Evolutionary conservation across 2,113 vertebrate species (phyloP), one percentile per base, ranked within the genome.

Genomic region (Ciconia maguari): DNA sequence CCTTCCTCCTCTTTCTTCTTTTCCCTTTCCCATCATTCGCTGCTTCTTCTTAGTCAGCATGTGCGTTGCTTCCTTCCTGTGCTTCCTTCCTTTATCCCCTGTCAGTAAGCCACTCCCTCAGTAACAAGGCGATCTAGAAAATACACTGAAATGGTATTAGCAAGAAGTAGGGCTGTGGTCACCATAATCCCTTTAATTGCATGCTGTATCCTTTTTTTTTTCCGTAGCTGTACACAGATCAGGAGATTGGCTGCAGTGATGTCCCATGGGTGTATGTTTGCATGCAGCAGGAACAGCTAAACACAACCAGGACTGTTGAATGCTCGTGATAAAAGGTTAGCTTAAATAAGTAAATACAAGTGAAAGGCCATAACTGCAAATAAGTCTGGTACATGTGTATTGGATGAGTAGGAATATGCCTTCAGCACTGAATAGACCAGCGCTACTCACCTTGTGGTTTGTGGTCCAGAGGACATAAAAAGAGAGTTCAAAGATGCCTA

Each of bases 131-230:
- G 42, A 90, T 93, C 84, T 94, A 77, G 85, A 92, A 94, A 96
- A 90, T 42, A 32, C 82, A 88, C 82, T 80, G 90, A 83, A 96
- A 92, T 88, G 84, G 61, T 55, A 91, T 94, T 95, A 95, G 58
- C 49, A 32, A 54, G 87, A 32, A 18, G 36, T n/a, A 89, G 87
- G 48, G 75, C 87, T 0, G 0, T 55, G 65, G 83, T 52, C 74
- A 79, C 70, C 25, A 4, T 94, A 94, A 94, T 93, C 74, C 49
- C 78, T 94, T 94, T 95, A 94, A 94, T 58, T 92, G 89, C 66
- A 8, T 16, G 74, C 94, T 80, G 41, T 17, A 61, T 72, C 66
- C 34, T 64, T 91, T 62, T 38, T 38, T 36, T 57, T 42, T 69
- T 11, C 6, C 10, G 0, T 41, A n/a, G 81, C 90, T 22, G 51